phyloP scores from a whole-genome alignment of 2,888 invertebrate genomes.

The Agonopterix arenella region DNA sequence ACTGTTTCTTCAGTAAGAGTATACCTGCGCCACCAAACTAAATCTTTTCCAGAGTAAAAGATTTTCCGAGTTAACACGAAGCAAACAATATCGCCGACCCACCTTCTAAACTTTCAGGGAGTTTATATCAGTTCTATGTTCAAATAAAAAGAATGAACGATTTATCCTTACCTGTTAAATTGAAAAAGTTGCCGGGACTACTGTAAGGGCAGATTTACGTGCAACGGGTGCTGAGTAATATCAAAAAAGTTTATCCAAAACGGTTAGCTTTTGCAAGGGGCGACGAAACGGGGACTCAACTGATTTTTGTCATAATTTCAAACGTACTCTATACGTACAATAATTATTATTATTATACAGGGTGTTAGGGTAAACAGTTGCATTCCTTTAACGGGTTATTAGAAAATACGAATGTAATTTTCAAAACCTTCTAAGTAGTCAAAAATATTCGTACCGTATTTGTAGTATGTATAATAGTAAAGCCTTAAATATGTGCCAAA shows the following conservation, averaged over 20 bases:
- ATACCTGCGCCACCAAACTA: conserved; percentile 6
- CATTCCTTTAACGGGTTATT: too few relatives aligned
- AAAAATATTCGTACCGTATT: too few relatives aligned
- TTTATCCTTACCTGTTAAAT: conserved; percentile 77
- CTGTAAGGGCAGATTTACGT: conserved; percentile 71
- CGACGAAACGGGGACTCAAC: conserved; percentile 12
- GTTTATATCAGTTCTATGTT: conserved; percentile 72
- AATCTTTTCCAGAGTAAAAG: conserved; percentile 35
- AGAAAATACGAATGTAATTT: too few relatives aligned
- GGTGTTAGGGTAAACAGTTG: too few relatives aligned
- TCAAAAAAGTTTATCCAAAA: conserved; percentile 70
- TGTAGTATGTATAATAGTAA: too few relatives aligned
- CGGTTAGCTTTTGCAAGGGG: conserved; percentile 36
- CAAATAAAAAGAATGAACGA: conserved; percentile 75
- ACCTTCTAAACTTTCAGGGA: conserved; percentile 51
- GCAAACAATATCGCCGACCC: conserved; percentile 50
- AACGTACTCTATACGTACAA: conserved; percentile 25
- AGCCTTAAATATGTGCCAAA: too few relatives aligned
- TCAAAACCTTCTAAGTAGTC: too few relatives aligned
- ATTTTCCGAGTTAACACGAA: conserved; percentile 52
- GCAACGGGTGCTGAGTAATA: conserved; percentile 69
- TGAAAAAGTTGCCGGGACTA: conserved; percentile 73
- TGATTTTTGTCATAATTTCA: conserved; percentile 57
- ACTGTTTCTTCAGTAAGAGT: not conserved
- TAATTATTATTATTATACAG: too few relatives aligned